These are phyloP conservation scores for Dolomedes plantarius DNA, from an alignment of 2,888 invertebrate genomes.

Conservation along the genomic window DNA sequence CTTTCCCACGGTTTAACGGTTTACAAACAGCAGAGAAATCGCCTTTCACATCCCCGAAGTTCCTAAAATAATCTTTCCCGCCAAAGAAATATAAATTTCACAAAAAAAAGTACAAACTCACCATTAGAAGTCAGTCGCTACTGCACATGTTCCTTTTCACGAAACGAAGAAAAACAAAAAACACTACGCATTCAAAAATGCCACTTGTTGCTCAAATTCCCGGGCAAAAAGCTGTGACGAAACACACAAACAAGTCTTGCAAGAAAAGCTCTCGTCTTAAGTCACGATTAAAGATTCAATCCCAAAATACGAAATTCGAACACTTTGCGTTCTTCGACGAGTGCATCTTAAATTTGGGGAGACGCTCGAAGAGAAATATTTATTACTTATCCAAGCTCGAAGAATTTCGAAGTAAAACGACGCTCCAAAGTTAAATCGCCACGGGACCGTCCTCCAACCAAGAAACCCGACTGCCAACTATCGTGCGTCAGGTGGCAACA, in stretches of 20 bases:
- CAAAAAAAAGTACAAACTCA: neutral
- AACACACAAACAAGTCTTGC: conserved; percentile 39
- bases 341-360: neutral
- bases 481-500: conserved; percentile 64
- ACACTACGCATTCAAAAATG: conserved; percentile 21
- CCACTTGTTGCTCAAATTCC: conserved; percentile 50
- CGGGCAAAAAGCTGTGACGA: conserved; percentile 27
- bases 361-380: neutral
- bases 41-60: no score
- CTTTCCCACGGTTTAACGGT: no score
- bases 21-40: no score
- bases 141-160: neutral
- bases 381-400: conserved; percentile 3
- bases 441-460: neutral
- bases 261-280: conserved; percentile 36
- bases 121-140: neutral
- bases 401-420: neutral
- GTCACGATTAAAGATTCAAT: neutral
- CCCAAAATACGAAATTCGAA: neutral
- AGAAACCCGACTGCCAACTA: conserved; percentile 8
- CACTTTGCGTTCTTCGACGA: neutral
- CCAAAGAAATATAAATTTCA: no score
- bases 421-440: neutral
- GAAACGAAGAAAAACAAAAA: conserved; percentile 22
- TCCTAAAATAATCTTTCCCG: no score